phyloP scores from a whole-genome alignment of 2,113 vertebrate species.

The Podarcis raffonei region DNA sequence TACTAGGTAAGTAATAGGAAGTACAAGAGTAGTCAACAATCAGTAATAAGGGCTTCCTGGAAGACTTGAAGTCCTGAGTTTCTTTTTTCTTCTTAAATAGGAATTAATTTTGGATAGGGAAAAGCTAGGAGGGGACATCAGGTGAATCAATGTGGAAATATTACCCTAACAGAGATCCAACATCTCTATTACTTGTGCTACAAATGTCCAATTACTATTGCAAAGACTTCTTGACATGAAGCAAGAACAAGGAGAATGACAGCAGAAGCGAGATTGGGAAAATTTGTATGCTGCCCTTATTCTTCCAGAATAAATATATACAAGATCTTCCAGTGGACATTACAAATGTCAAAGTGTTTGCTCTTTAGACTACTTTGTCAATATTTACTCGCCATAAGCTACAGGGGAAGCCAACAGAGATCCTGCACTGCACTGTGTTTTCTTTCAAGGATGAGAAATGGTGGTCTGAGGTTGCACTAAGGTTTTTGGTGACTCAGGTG shows the following conservation, averaged over 20 bases:
- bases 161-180: slow-evolving; percentile 71
- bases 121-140: slow-evolving; percentile 45
- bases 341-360: slow-evolving; percentile 87
- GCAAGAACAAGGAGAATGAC: slow-evolving; percentile 51
- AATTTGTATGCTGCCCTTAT: slow-evolving; percentile 77
- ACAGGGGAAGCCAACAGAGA: slow-evolving; percentile 70
- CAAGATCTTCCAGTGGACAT: slow-evolving; percentile 83
- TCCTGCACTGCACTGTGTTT: slow-evolving; percentile 34
- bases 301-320: slow-evolving; percentile 81
- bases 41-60: neutral
- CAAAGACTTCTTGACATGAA: slow-evolving; percentile 23
- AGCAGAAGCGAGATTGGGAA: slow-evolving; percentile 62
- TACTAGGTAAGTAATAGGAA: neutral
- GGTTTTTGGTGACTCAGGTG: neutral
- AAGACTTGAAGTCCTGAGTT: neutral
- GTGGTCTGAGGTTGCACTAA: slow-evolving; percentile 42
- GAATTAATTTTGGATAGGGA: neutral
- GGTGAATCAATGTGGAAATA: slow-evolving; percentile 63
- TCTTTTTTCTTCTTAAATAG: neutral
- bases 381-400: slow-evolving; percentile 82
- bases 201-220: slow-evolving; percentile 28
- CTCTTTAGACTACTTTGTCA: slow-evolving; percentile 84
- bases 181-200: slow-evolving; percentile 2
- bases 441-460: slow-evolving; percentile 46
- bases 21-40: neutral